Evolutionary conservation across 1,140 invertebrate genomes (phyloP).

Genomic region (Pseudoatta argentina): DNA sequence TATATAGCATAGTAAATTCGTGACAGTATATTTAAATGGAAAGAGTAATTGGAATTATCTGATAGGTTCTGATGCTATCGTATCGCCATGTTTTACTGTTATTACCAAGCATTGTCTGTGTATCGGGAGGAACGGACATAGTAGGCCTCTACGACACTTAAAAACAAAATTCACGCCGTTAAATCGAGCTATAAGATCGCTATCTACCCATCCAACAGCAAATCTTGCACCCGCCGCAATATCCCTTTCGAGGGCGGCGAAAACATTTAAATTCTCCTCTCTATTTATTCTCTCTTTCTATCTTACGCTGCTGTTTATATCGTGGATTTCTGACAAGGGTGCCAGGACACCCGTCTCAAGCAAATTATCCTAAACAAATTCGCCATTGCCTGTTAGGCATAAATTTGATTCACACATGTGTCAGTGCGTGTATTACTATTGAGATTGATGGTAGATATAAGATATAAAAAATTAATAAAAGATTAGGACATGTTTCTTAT

Average conservation of each 20-base stretch:
- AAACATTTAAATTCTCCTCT: conserved; percentile 56
- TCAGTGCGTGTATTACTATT: background rate
- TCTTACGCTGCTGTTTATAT: conserved; percentile 43
- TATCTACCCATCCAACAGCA: conserved; percentile 58
- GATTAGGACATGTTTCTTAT: background rate
- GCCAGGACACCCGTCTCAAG: conserved; percentile 13
- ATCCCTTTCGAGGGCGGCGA: conserved; percentile 48
- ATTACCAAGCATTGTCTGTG: conserved; percentile 52
- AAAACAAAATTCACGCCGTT: conserved; percentile 65
- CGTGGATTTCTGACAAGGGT: conserved; percentile 50
- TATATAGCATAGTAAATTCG: conserved; percentile 7
- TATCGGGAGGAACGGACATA: conserved; percentile 3
- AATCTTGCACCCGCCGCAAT: conserved; percentile 54
- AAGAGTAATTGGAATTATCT: conserved; percentile 53
- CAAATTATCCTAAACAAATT: conserved; percentile 55
- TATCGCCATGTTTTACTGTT: conserved; percentile 59
- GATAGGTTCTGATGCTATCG: conserved; percentile 38
- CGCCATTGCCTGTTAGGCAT: conserved; percentile 9
- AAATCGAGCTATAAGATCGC: conserved; percentile 62
- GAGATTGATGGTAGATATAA: background rate
- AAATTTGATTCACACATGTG: conserved; percentile 19
- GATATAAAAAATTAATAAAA: background rate
- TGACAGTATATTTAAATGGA: conserved; percentile 33
- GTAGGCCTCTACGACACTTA: conserved; percentile 42
- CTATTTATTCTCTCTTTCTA: conserved; percentile 16